Conservation (phyloP, 2,113 vertebrate species). For the Phalacrocorax brasilianus region DNA sequence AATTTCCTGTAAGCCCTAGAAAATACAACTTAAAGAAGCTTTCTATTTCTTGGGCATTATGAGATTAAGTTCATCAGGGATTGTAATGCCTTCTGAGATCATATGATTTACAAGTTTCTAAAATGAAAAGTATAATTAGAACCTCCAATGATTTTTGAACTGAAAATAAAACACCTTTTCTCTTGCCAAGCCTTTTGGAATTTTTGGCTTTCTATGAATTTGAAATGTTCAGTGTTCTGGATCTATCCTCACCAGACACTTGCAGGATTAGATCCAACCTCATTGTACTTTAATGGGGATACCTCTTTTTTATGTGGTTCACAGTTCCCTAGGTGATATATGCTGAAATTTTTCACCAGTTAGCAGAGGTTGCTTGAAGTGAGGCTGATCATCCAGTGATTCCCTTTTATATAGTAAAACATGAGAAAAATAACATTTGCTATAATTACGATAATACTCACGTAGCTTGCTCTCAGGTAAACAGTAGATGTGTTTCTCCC, state of each 20-base stretch:
- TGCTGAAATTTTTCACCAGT: neutral
- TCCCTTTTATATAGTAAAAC: neutral
- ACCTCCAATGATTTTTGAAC: neutral
- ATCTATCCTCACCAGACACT: neutral
- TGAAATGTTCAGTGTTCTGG: neutral
- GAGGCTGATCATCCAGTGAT: neutral
- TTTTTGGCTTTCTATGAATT: neutral
- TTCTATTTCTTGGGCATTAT: conserved; percentile 16
- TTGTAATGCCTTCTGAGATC: neutral
- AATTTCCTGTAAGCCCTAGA: neutral
- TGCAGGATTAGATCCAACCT: neutral
- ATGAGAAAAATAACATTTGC: neutral
- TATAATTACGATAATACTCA: neutral
- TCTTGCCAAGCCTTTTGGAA: neutral
- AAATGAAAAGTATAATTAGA: conserved; percentile 24
- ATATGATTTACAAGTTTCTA: neutral
- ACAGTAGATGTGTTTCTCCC: neutral
- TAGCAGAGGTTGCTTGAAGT: neutral
- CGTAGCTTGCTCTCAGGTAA: neutral
- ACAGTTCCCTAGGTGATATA: neutral
- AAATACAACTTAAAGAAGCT: conserved; percentile 2
- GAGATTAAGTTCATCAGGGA: conserved; percentile 13
- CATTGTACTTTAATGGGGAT: neutral
- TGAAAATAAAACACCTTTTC: neutral
- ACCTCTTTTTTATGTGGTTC: rapidly evolving